A percentile compares a stretch with the other conserved stretches of the same genome.
phyloP scores from a whole-genome alignment of 2,888 invertebrate genomes.

The Rotaria sp. region DNA sequence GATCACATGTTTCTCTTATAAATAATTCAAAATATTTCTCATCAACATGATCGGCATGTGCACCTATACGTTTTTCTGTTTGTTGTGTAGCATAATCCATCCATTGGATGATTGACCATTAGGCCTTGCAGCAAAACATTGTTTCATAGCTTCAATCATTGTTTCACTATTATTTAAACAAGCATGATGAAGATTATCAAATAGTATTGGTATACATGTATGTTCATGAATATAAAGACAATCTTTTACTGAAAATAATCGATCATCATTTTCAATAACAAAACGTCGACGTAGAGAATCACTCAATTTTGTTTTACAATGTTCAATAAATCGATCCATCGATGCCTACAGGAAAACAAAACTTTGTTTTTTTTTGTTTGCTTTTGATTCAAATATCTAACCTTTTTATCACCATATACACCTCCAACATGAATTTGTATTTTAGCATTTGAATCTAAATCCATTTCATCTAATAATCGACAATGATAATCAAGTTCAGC shows the following conservation, averaged over 20 bases:
- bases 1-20: not conserved
- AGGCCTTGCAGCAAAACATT: not conserved
- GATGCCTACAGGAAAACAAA: not conserved
- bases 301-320: not conserved
- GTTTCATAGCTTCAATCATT: conserved; percentile 4
- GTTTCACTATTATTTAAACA: conserved; percentile 26
- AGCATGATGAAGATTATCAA: conserved; percentile 21
- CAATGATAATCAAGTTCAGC: conserved; percentile 15
- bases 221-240: conserved; percentile 28
- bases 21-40: conserved; percentile 15
- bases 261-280: conserved; percentile 30
- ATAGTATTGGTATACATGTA: conserved; percentile 5
- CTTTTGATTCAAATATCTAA: not conserved
- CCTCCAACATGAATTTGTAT: conserved; percentile 17
- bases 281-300: not conserved
- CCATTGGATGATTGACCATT: not conserved
- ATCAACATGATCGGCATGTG: not conserved
- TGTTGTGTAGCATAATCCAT: conserved; percentile 12
- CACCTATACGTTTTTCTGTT: not conserved
- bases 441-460: not conserved
- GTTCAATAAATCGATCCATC: conserved; percentile 2
- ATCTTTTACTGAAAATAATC: conserved; percentile 2
- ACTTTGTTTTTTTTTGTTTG: not conserved
- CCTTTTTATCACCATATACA: not conserved
- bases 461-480: not conserved